These are phyloP conservation scores for Catamblyrhynchus diadema DNA, from an alignment of 2,797 vertebrate species.

Conservation along the genomic window DNA sequence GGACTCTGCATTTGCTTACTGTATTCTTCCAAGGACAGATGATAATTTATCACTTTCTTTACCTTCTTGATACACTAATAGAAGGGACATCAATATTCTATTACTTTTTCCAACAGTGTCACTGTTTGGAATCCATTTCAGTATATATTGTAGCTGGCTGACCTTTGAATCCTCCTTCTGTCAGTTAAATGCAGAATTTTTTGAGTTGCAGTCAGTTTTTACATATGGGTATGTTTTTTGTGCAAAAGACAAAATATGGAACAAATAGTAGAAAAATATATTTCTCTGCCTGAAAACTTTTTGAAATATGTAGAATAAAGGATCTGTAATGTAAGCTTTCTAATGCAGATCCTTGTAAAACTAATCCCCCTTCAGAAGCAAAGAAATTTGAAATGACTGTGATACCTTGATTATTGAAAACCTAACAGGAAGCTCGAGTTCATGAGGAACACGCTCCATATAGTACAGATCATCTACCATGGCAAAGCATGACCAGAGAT, in stretches of 20 bases:
- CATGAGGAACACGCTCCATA: background rate
- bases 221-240: background rate
- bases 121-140: background rate
- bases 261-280: background rate
- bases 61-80: background rate
- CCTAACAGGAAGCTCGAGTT: rapidly evolving
- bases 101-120: background rate
- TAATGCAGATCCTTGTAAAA: background rate
- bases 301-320: background rate
- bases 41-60: background rate
- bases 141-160: background rate
- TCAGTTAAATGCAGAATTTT: background rate
- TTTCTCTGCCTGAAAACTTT: background rate
- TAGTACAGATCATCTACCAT: background rate
- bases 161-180: background rate
- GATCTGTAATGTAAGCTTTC: background rate
- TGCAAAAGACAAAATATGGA: background rate
- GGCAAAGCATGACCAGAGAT: background rate
- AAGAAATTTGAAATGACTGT: background rate
- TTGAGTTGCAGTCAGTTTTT: background rate
- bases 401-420: background rate
- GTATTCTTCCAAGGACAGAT: background rate
- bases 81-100: background rate
- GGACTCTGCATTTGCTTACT: background rate
- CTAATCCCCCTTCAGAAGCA: background rate